Base-by-base conservation (phyloP, 92 coral and sea anemone species). In the Blastomussa wellsi region DNA sequence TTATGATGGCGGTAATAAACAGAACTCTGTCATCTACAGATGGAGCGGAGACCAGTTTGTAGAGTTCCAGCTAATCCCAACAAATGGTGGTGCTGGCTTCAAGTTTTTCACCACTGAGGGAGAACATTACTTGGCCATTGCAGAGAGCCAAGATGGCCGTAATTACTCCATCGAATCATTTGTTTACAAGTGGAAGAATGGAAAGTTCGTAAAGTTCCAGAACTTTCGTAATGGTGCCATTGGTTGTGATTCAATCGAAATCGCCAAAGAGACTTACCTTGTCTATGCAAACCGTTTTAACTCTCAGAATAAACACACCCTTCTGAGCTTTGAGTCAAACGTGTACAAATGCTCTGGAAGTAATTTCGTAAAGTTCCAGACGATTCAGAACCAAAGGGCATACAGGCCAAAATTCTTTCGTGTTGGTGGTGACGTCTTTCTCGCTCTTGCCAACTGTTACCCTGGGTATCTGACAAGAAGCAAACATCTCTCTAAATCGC, bases 141-240 rank as follows among this genome's bases (percentile, higher is more conserved):
- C 64, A 31, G 81, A 82, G 31, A 33, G 36, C 16, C 0, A 33
- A 31, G 77, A 80, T 15, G n/a, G 26, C 6, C 39, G 73, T 47
- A 72, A 69, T 39, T 0, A 53, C 26, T 41, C 36, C 9, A 69
- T 65, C 28, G 41, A 88, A 57, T 88, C 91, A 2, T 69, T 31
- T 19, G 60, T 88, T 47, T 88, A 82, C 79, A 83, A 88, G 55
- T 83, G 83, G 88, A 73, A 88, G 44, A 77, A 71, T 36, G 74
- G 53, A 22, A 41, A 22, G 14, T 88, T 88, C 37, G 79, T 38
- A 16, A 84, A 77, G 53, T 24, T 75, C 72, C 88, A 88, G 32
- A 70, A 78, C 11, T 76, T 88, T 33, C 78, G 28, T n/a, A 82
- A 53, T 24, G 69, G 74, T 6, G 78, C 74, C n/a, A 33, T 11